Percentiles rank a stretch among this genome's conserved stretches.
Evolutionary conservation across 30 jellyfish, hydroid and myxozoan genomes (phyloP).

Genomic region (Cassiopea andromeda): DNA sequence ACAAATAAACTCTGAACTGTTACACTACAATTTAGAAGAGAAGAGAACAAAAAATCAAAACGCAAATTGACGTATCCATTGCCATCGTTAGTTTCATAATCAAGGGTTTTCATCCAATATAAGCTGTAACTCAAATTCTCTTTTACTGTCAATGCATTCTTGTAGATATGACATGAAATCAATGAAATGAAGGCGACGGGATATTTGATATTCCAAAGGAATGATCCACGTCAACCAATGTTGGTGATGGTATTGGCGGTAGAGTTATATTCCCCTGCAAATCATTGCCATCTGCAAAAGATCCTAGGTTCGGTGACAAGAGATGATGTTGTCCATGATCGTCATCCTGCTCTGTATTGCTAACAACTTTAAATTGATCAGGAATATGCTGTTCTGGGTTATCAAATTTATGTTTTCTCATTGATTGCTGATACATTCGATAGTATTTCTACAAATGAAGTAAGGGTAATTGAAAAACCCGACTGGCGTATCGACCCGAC

Average conservation of each 20-base stretch:
- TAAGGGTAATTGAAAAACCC: not conserved
- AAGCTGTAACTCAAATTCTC: no score
- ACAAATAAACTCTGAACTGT: no score
- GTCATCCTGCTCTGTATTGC: not conserved
- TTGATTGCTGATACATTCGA: constrained; percentile 2
- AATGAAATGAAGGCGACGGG: constrained; percentile 37
- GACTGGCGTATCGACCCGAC: not conserved
- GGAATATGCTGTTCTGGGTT: not conserved
- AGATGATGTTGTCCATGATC: not conserved
- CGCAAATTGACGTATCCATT: no score
- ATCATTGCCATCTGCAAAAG: constrained; percentile 18
- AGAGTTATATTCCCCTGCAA: constrained; percentile 14
- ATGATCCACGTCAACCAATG: constrained; percentile 33
- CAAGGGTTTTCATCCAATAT: no score
- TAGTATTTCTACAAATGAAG: not conserved
- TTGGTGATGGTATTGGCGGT: constrained; percentile 38
- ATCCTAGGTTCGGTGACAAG: constrained; percentile 8
- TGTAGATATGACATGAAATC: not conserved
- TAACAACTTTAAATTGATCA: not conserved
- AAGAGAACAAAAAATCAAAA: no score
- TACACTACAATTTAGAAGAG: no score
- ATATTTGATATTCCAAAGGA: constrained; percentile 10
- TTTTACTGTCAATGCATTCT: no score
- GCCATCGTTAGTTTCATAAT: no score
- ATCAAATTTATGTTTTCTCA: not conserved